Percentiles rank a stretch among this genome's conserved stretches.
Evolutionary conservation across 1,140 invertebrate species (phyloP).

Genomic region (Matsumurasca onukii): DNA sequence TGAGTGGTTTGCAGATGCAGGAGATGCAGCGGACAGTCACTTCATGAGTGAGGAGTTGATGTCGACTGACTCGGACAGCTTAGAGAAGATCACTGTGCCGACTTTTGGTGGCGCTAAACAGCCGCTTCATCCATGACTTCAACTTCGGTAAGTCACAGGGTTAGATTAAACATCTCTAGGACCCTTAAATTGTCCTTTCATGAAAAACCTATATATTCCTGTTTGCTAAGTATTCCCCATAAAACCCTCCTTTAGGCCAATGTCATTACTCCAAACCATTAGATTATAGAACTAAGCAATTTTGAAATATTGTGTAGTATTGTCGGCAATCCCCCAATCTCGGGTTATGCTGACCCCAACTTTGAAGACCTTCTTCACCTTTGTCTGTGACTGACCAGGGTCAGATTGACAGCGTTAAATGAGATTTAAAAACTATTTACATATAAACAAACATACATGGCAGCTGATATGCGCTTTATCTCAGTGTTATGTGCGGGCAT

Average conservation of each 20-base stretch:
- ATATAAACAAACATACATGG: no score
- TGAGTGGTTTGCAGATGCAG: constrained; percentile 34
- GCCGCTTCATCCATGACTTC: constrained; percentile 89
- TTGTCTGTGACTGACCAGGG: no score
- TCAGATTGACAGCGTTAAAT: no score
- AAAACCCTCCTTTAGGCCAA: neutral
- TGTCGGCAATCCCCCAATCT: no score
- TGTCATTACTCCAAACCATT: neutral
- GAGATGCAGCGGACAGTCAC: constrained; percentile 41
- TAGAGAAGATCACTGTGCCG: constrained; percentile 75
- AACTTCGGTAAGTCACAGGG: constrained; percentile 57
- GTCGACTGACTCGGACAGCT: constrained; percentile 59
- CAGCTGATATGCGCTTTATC: no score
- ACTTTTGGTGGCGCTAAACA: constrained; percentile 68
- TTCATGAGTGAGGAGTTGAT: constrained; percentile 74
- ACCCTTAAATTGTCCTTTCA: neutral
- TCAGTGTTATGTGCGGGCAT: no score
- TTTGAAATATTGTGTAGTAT: neutral
- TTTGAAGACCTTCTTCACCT: no score
- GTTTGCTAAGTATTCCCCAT: neutral
- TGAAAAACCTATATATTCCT: neutral
- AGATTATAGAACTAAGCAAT: neutral
- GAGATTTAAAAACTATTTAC: no score
- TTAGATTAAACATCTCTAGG: constrained; percentile 3
- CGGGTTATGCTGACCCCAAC: no score